Conservation (phyloP, 2,797 vertebrate genomes). For the Dermochelys coriacea region DNA sequence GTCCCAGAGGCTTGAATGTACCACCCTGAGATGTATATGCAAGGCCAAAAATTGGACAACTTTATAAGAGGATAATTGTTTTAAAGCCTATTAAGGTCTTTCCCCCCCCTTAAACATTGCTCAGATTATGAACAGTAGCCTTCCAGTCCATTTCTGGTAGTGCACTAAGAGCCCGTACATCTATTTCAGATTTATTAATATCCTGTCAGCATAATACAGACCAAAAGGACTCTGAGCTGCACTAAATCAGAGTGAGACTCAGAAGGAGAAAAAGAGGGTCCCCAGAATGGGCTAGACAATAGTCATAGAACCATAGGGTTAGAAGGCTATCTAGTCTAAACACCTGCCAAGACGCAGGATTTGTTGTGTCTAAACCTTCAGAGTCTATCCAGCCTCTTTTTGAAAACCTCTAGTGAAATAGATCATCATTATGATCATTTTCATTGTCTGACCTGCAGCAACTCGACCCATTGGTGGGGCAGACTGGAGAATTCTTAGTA, state of each 20-base stretch:
- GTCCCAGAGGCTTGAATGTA: constrained; percentile 42
- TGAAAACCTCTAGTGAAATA: neutral
- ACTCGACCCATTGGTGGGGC: neutral
- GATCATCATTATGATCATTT: rapidly evolving
- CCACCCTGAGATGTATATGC: constrained; percentile 32
- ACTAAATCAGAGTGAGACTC: neutral
- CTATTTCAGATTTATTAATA: constrained; percentile 19
- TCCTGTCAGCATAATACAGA: neutral
- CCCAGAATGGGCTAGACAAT: neutral
- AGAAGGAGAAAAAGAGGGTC: neutral
- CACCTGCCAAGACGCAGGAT: too few species aligned
- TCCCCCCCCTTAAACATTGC: constrained; percentile 39
- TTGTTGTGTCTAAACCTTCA: too few species aligned
- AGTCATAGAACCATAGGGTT: too few species aligned
- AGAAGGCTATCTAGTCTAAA: too few species aligned
- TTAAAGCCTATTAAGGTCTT: constrained; percentile 57
- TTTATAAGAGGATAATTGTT: constrained; percentile 64
- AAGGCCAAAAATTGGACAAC: constrained; percentile 46
- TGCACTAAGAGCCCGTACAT: neutral
- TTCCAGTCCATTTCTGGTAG: constrained; percentile 39
- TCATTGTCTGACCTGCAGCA: neutral
- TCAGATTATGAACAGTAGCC: constrained; percentile 47
- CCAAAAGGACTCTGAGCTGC: neutral
- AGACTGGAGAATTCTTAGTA: neutral
- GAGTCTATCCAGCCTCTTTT: too few species aligned